A percentile compares a stretch with the other conserved stretches of the same genome.
Evolutionary conservation across 2,113 vertebrate species (phyloP).

Genomic region (Erythrolamprus reginae): DNA sequence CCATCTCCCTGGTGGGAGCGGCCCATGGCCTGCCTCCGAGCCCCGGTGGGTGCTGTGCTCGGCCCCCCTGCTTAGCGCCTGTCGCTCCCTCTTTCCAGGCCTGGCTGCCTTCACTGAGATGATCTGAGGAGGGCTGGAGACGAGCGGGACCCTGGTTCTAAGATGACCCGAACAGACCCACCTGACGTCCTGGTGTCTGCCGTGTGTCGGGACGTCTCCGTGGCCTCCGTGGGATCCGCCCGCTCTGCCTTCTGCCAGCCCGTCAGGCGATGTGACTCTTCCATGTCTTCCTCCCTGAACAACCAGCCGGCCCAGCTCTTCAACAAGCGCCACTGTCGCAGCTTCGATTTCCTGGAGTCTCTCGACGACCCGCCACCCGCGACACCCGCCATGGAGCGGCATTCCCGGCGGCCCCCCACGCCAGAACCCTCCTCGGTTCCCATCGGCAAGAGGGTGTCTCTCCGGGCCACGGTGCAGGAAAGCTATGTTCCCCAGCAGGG

Average conservation of each 20-base stretch:
- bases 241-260: conserved; percentile 65
- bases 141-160: conserved; percentile 71
- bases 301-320: conserved; percentile 73
- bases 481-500: conserved; percentile 63
- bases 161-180: conserved; percentile 97
- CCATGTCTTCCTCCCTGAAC: conserved; percentile 80
- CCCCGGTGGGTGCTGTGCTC: neutral
- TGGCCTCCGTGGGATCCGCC: conserved; percentile 69
- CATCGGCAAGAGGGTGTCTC: conserved; percentile 64
- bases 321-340: conserved; percentile 95
- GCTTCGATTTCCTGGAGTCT: conserved; percentile 92
- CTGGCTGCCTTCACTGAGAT: conserved; percentile 63
- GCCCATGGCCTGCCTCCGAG: neutral
- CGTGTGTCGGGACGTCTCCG: conserved; percentile 85
- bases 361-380: conserved; percentile 72
- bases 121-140: conserved; percentile 67
- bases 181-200: conserved; percentile 93
- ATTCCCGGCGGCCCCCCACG: conserved; percentile 61
- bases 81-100: conserved; percentile 40
- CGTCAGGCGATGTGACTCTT: conserved; percentile 77
- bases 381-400: conserved; percentile 71
- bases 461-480: conserved; percentile 60
- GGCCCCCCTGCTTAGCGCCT: neutral
- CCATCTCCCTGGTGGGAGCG: neutral
- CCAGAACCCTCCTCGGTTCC: conserved; percentile 55